Base-by-base conservation (phyloP, 1,140 invertebrate species). In the Pectinophora gossypiella region DNA sequence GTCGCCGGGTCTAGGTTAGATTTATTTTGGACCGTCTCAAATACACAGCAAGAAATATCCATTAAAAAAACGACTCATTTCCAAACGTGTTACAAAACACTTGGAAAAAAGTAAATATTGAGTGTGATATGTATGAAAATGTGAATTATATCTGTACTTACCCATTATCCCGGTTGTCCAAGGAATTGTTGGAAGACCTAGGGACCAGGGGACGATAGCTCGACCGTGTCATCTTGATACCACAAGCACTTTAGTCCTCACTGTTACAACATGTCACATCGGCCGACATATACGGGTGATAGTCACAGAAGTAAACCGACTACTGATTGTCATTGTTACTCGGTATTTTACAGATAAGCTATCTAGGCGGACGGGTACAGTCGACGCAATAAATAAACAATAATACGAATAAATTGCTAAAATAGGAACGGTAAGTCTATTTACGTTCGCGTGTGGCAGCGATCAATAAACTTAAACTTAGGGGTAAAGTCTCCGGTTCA, bases 181-280 rank as follows among this genome's bases (percentile, higher is more conserved):
- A 42, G 4, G 83, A 86, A 50, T 73, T 78, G 53, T 81, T 76
- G 0, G 83, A 86, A 1, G 83, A 72, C 5, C 83, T 59, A 6
- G 83, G 83, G 15, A 86, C 77, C 32, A 85, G 62, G 4, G 81
- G 83, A 48, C 79, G 59, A 54, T 86, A 86, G 48, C 79, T 76
- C 16, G 83, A 86, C 47, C 83, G 70, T 1, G 83, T 85, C 83
- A 86, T 86, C 27, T 64, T 74, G 18, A 20, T 27, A 15, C 16
- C n/a, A 15, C 16, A 12, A 15, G 16, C 36, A 13, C n/a, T 16
- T 40, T 16, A 40, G 6, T 7, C 36, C 36, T 1, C 15, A 16
- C 13, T 2, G 16, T 3, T 3, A 1, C 7, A 9, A 32, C n/a
- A 32, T 32, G n/a, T 9, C 2, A 32, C 27, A 32, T n/a, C n/a